Evolutionary conservation across 2,113 vertebrate species (phyloP).

Genomic region (Clarias batrachus): DNA sequence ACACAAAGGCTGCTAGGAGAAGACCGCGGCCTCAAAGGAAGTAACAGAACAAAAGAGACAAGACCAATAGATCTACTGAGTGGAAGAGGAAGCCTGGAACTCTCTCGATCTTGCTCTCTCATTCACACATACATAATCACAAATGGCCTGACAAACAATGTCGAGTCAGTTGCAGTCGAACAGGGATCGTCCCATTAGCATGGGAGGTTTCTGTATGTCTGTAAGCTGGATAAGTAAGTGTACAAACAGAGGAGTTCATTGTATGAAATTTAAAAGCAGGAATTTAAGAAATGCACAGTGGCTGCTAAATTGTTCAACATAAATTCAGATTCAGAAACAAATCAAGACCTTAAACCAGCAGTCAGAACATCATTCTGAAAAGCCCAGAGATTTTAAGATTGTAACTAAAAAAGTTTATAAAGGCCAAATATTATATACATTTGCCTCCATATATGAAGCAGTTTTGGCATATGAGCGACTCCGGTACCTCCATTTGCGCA

Average conservation of each 20-base stretch:
- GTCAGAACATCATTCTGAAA: not conserved
- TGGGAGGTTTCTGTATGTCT: not conserved
- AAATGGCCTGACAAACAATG: slow-evolving; percentile 36
- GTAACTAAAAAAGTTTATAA: not conserved
- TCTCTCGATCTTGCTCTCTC: slow-evolving; percentile 29
- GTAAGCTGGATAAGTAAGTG: too few relatives aligned
- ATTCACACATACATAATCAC: slow-evolving; percentile 48
- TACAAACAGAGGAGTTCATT: not conserved
- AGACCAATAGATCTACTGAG: slow-evolving; percentile 45
- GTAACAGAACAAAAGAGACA: slow-evolving; percentile 44
- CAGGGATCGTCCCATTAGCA: not conserved
- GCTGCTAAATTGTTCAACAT: not conserved
- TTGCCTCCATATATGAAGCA: too few relatives aligned
- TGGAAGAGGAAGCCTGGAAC: slow-evolving; percentile 36
- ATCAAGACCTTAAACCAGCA: not conserved
- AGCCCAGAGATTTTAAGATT: not conserved
- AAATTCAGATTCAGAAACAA: not conserved
- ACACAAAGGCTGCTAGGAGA: slow-evolving; percentile 49
- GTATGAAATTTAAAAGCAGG: not conserved
- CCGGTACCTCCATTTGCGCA: too few relatives aligned
- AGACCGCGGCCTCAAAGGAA: slow-evolving; percentile 48
- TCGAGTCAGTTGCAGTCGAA: not conserved
- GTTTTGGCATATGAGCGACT: too few relatives aligned
- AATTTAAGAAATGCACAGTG: not conserved
- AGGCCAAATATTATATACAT: not conserved